Percentiles rank a stretch among this genome's conserved stretches.
phyloP scores from a whole-genome alignment of 2,113 vertebrate genomes.

The Limnothrissa miodon region DNA sequence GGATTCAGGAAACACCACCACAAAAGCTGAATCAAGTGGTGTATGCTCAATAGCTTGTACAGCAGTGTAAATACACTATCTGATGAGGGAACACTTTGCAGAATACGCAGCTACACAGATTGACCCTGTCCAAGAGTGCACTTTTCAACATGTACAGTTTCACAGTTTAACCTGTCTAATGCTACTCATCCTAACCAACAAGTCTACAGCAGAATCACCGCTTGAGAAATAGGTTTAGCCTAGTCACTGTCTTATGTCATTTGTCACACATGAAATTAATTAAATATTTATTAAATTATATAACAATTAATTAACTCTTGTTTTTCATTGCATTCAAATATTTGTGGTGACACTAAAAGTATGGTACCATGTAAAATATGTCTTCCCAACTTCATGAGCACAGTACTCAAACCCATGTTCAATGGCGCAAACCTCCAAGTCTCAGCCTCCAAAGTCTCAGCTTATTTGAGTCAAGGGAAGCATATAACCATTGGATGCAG shows the following conservation, averaged over 20 bases:
- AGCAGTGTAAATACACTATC: neutral
- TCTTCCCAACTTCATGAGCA: neutral
- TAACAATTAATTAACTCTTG: neutral
- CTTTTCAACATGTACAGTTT: neutral
- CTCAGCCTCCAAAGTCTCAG: neutral
- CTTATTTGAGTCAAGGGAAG: neutral
- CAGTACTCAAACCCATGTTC: neutral
- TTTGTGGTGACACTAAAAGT: neutral
- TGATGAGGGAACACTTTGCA: neutral
- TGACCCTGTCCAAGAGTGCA: neutral
- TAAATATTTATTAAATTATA: neutral
- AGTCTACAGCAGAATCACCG: neutral
- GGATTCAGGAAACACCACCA: neutral
- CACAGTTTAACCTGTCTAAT: neutral
- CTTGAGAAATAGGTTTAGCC: neutral
- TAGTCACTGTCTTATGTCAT: neutral
- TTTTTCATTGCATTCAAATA: neutral
- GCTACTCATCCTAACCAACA: neutral
- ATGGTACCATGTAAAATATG: neutral
- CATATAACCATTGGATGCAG: neutral
- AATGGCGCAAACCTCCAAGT: neutral
- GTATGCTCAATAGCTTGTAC: neutral
- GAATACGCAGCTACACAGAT: neutral
- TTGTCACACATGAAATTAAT: neutral
- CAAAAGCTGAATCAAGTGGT: neutral